phyloP scores from a whole-genome alignment of 1,140 invertebrate genomes.

The Zaprionus taronus region DNA sequence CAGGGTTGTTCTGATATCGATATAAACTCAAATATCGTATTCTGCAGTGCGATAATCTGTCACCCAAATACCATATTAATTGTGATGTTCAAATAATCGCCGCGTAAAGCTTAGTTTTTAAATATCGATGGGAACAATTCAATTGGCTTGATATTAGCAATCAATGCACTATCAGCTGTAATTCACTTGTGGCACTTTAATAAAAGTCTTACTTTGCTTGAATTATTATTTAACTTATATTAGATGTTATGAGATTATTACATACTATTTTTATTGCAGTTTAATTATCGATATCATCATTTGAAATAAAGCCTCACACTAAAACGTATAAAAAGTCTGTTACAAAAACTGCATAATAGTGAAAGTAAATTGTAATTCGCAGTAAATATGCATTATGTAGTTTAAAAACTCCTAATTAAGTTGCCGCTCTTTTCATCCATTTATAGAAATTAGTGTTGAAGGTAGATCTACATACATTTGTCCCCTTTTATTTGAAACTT shows the following conservation, averaged over 20 bases:
- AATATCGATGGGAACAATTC: not conserved
- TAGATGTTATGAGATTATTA: no score
- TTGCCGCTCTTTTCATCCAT: not conserved
- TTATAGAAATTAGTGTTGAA: slow-evolving; percentile 14
- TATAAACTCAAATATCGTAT: slow-evolving; percentile 15
- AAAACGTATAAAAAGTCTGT: slow-evolving; percentile 3
- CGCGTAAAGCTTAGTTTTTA: not conserved
- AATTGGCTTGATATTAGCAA: not conserved
- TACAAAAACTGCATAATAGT: slow-evolving; percentile 9
- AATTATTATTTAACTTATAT: no score
- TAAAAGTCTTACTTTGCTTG: no score
- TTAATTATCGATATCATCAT: not conserved
- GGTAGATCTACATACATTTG: slow-evolving; percentile 15
- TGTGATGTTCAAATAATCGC: not conserved
- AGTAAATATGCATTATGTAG: not conserved
- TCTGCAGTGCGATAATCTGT: not conserved
- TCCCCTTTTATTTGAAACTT: slow-evolving; percentile 55
- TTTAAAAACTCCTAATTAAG: not conserved
- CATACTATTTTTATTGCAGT: not conserved
- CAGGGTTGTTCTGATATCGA: slow-evolving; percentile 8
- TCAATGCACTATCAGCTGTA: not conserved
- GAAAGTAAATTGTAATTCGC: not conserved
- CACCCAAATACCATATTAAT: not conserved
- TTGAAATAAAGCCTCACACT: not conserved
- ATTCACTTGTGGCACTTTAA: not conserved